phyloP scores from a whole-genome alignment of 2,113 vertebrate species.

The Pionites leucogaster region DNA sequence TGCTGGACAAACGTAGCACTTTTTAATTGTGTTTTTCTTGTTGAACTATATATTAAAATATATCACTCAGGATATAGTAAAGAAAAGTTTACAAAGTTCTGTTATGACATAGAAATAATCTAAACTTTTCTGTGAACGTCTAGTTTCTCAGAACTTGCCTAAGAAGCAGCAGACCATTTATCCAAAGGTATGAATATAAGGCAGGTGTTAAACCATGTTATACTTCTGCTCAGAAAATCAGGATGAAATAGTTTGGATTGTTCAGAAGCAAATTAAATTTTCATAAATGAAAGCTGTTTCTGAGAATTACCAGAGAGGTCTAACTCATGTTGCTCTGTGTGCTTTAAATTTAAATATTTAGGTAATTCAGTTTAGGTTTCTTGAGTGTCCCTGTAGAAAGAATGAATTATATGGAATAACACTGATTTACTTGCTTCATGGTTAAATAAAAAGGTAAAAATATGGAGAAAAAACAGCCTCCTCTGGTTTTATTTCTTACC shows the following conservation, averaged over 20 bases:
- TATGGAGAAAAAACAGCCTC: not conserved
- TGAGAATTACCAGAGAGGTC: not conserved
- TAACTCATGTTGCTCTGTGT: not conserved
- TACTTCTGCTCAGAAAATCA: not conserved
- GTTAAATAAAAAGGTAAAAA: not conserved
- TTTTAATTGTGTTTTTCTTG: not conserved
- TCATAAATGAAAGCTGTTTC: not conserved
- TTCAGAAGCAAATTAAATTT: not conserved
- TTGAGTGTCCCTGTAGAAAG: not conserved
- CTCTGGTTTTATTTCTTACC: not conserved
- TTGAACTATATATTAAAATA: not conserved
- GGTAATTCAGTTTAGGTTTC: not conserved
- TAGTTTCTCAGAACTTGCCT: not conserved
- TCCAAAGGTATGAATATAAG: not conserved
- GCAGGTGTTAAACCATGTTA: not conserved
- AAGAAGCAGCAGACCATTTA: not conserved
- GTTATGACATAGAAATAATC: not conserved
- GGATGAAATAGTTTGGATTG: not conserved
- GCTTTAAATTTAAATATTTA: not conserved
- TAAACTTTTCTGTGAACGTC: not conserved
- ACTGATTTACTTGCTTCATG: not conserved
- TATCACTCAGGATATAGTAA: not conserved
- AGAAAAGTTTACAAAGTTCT: not conserved
- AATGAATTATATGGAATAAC: not conserved
- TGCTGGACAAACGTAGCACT: accelerated